Conservation (phyloP, 2,113 vertebrate genomes). For the Bubo bubo region DNA sequence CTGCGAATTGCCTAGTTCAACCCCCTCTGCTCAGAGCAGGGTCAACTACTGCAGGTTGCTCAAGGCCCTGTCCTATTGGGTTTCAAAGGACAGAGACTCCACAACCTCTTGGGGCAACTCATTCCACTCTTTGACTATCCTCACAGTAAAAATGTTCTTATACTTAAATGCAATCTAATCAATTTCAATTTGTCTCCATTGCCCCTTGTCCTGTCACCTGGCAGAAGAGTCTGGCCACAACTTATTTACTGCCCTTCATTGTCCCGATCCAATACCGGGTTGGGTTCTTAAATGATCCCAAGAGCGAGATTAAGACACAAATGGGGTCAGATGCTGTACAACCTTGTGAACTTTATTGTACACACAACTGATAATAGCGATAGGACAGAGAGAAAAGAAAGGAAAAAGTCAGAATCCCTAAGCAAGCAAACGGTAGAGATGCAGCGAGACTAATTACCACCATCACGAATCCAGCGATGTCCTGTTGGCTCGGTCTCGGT, state of each 20-base stretch:
- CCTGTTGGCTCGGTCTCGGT: no score
- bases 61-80: not conserved
- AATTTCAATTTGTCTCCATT: not conserved
- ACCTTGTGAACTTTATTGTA: no score
- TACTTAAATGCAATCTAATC: not conserved
- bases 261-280: no score
- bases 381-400: no score
- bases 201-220: not conserved
- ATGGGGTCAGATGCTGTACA: no score
- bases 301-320: no score
- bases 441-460: no score
- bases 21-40: not conserved
- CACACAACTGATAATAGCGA: no score
- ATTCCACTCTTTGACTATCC: not conserved
- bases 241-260: not conserved
- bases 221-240: not conserved
- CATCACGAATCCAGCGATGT: no score
- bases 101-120: accelerated
- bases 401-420: no score
- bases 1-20: not conserved
- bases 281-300: no score
- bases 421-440: no score
- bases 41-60: not conserved
- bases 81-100: not conserved
- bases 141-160: not conserved